Evolutionary conservation across 2,113 vertebrate species (phyloP), one percentile per base, ranked within the genome.

Genomic region (Potamarius usumacintae): DNA sequence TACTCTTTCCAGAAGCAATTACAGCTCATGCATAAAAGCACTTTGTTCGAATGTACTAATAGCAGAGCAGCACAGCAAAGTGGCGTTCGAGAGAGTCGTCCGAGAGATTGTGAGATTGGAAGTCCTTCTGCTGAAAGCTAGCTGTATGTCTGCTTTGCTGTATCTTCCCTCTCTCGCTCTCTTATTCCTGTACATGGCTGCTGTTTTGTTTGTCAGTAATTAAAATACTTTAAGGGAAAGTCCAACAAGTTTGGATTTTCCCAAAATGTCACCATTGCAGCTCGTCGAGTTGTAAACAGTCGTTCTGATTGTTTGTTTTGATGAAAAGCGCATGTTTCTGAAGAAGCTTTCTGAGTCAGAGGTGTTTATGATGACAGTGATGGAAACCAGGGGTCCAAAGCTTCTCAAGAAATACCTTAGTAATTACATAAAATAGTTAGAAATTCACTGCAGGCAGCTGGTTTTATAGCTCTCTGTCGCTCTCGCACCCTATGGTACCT

Each of bases 1-100:
- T 85, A 17, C 77, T 81, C 42, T 71, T 82, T 86, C 69, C 67
- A 84, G 79, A 91, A 87, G 89, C 89, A 89, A 90, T 89, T 89
- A 86, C 76, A 77, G 86, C 81, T 87, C 84, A 89, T 87, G 88
- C 86, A 88, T 90, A 82, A 90, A 88, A 90, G 89, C 90, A 92
- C 90, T 92, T 92, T 91, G 88, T 80, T 82, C 71, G 22, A 88
- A 84, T 81, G 79, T 86, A 86, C 82, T 80, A 87, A 67, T 89
- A 60, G 85, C 86, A 84, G 65, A 84, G 86, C 80, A 79, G 80
- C 78, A 84, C 81, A 79, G 67, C 52, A 85, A 78, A 69, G 83
- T 42, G 62, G 85, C 85, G 65, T 83, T 81, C 80, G 65, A 79
- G 77, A 55, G 79, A 82, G 79, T 62, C 48, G 22, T 78, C 83